phyloP scores from a whole-genome alignment of 2,797 vertebrate species.

The Spinibarbus caldwelli region DNA sequence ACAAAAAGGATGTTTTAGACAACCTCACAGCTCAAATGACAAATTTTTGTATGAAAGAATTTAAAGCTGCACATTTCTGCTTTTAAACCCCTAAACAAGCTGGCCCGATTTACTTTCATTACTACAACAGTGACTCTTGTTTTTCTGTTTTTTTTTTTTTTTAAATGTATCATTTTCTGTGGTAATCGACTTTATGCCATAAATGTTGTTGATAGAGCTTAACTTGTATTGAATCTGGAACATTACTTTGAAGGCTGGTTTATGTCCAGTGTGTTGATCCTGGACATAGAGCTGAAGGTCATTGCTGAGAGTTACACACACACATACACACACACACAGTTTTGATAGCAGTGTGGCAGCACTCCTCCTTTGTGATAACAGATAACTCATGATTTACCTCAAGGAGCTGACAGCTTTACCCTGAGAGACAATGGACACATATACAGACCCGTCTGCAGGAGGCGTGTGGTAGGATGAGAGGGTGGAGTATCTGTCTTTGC shows the following conservation, averaged over 20 bases:
- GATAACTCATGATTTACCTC: conserved; percentile 34
- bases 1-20: not conserved
- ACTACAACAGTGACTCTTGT: not conserved
- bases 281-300: not conserved
- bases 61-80: not conserved
- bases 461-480: conserved; percentile 15
- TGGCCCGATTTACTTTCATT: not conserved
- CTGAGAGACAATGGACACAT: conserved; percentile 18
- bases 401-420: conserved; percentile 31
- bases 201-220: conserved; percentile 3
- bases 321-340: conserved; percentile 20
- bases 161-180: not conserved
- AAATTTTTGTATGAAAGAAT: not conserved
- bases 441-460: conserved; percentile 15
- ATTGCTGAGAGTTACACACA: conserved; percentile 8
- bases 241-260: conserved; percentile 25
- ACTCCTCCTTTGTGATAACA: conserved; percentile 18
- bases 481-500: conserved; percentile 30
- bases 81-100: not conserved
- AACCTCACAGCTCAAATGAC: not conserved
- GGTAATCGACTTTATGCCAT: not conserved
- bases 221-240: conserved; percentile 5
- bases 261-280: conserved; percentile 11
- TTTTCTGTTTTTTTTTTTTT: not conserved
- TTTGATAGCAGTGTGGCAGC: not conserved